These are phyloP conservation scores for Dryas iulia DNA, from an alignment of 1,140 invertebrate species.

Conservation along the genomic window DNA sequence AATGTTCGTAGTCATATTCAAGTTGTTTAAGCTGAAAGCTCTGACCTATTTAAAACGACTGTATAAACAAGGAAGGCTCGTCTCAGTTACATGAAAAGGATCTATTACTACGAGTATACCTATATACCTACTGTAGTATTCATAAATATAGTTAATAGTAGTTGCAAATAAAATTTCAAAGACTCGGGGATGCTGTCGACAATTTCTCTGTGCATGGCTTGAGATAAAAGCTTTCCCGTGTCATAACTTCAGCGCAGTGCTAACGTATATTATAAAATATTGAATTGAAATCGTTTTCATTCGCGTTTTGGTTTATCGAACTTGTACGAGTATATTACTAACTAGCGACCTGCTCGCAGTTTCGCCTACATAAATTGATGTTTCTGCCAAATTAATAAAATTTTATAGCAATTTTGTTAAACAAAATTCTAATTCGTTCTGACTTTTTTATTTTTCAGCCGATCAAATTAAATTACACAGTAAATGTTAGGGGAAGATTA, in stretches of 20 bases:
- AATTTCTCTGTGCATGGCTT: conserved; percentile 27
- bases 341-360: too few species aligned
- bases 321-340: too few species aligned
- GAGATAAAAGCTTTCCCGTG: conserved; percentile 62
- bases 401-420: too few species aligned
- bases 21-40: conserved; percentile 3
- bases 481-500: too few species aligned
- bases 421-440: too few species aligned
- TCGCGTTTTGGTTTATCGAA: background rate
- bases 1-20: background rate
- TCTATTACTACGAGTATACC: conserved; percentile 4
- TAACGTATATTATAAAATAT: conserved; percentile 23
- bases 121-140: background rate
- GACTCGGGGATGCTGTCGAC: conserved; percentile 22
- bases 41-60: background rate
- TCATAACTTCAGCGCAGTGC: conserved; percentile 42
- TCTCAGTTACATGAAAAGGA: conserved; percentile 4
- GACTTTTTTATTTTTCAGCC: too few species aligned
- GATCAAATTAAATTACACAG: too few species aligned
- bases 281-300: conserved; percentile 22
- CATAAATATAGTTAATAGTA: background rate
- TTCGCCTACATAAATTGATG: too few species aligned
- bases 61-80: background rate
- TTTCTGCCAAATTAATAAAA: too few species aligned
- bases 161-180: conserved; percentile 23